Evolutionary conservation across 2,888 invertebrate species (phyloP).

Genomic region (Zaprionus bogoriensis): DNA sequence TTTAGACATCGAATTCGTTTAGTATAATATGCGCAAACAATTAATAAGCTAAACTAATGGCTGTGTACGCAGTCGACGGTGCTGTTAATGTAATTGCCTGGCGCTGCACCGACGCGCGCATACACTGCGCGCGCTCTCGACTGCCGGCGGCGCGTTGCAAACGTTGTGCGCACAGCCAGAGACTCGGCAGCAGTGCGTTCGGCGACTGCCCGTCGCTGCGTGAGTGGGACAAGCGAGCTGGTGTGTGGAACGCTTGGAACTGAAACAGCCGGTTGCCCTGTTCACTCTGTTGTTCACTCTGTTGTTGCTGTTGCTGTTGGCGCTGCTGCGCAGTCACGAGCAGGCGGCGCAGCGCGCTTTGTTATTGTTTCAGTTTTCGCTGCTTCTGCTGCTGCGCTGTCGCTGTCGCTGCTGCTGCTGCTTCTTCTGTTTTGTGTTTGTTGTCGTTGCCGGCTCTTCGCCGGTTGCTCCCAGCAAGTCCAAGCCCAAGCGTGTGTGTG

Average conservation of each 20-base stretch:
- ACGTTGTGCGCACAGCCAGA: not conserved
- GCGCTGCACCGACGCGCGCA: slow-evolving; percentile 13
- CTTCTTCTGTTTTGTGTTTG: slow-evolving; percentile 58
- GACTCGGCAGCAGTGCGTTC: not conserved
- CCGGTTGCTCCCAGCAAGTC: slow-evolving; percentile 46
- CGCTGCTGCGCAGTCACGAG: slow-evolving; percentile 24
- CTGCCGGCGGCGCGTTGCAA: slow-evolving; percentile 12
- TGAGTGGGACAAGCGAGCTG: slow-evolving; percentile 65
- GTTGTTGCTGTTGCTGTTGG: not conserved
- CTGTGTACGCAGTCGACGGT: not conserved
- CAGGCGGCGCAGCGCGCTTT: slow-evolving; percentile 20
- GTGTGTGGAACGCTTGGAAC: slow-evolving; percentile 20
- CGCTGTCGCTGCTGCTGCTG: slow-evolving; percentile 24
- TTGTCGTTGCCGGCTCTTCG: slow-evolving; percentile 59
- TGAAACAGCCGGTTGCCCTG: slow-evolving; percentile 45
- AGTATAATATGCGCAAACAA: not conserved
- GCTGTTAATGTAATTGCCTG: slow-evolving; percentile 2
- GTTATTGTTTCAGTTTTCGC: slow-evolving; percentile 45
- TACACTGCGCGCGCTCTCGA: slow-evolving; percentile 18
- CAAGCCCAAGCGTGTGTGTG: too few species aligned
- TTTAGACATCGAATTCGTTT: not conserved
- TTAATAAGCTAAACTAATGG: not conserved
- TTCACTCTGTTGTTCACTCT: not conserved
- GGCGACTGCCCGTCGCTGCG: slow-evolving; percentile 42
- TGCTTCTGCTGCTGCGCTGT: slow-evolving; percentile 12